Evolutionary conservation across 1,140 invertebrate genomes (phyloP).

Genomic region (Metopolophium dirhodum): DNA sequence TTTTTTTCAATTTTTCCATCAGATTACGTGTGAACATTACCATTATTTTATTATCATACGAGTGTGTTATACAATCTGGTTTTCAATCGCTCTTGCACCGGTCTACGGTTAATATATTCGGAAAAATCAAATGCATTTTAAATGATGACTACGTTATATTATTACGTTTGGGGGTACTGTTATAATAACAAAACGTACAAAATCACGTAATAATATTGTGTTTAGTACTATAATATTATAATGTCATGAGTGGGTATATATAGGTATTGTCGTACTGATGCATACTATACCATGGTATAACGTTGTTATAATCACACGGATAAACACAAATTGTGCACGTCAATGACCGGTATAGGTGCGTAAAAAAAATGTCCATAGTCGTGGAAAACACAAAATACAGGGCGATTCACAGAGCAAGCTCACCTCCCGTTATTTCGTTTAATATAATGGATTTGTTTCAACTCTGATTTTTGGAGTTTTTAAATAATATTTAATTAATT

Average conservation of each 20-base stretch:
- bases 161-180: background rate
- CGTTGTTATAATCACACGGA: background rate
- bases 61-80: background rate
- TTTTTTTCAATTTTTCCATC: background rate
- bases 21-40: background rate
- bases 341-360: background rate
- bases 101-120: background rate
- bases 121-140: constrained; percentile 13
- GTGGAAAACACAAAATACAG: background rate
- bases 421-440: no score
- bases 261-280: background rate
- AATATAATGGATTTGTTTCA: no score
- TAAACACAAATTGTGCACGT: background rate
- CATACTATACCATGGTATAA: background rate
- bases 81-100: background rate
- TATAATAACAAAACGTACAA: background rate
- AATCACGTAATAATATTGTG: background rate
- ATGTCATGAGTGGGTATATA: no score
- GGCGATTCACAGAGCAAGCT: no score
- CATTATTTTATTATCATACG: background rate
- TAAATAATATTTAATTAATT: no score
- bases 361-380: background rate
- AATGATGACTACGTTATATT: background rate
- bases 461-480: no score
- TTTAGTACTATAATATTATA: no score